Base-by-base conservation (phyloP, 1,140 invertebrate species). In the Scaptomyza graminum region DNA sequence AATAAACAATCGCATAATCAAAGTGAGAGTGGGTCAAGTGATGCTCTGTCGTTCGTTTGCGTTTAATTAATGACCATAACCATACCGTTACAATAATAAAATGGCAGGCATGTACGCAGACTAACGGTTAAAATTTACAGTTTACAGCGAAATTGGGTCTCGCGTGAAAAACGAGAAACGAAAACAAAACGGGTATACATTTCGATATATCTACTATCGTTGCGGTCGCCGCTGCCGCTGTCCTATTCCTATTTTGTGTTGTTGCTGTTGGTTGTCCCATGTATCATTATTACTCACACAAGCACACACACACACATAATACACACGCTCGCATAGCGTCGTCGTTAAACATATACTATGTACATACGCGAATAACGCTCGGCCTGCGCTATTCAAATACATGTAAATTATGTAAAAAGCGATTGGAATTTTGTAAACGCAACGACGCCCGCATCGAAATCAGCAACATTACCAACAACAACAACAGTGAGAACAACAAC, bases 321-420 rank as follows among this genome's bases (percentile, higher is more conserved):
- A 68, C 46, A 75, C n/a, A 54, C 28, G 28, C 67, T 50, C 43
- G 18, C 52, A 59, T 49, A 9, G n/a, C 31, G n/a, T n/a, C n/a
- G n/a, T n/a, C n/a, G 31, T 9, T 8, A 44, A 22, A 51, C 63
- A 65, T 39, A 47, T 31, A 43, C 31, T 39, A 57, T 39, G 25
- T 34, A 18, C 59, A 63, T 41, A 55, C 12, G 37, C 59, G 54
- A 43, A 51, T 43, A 51, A 59, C 52, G 44, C 46, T 56, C 72
- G 77, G 69, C 66, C 63, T 51, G 59, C 62, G 74, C 56, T 54
- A 63, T 70, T 82, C 63, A 68, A 61, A 76, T 80, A 71, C 77
- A 85, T 87, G 82, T 79, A 88, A 79, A 87, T 88, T 79, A 76
- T 87, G 79, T 81, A 74, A 82, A 88, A 64, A 51, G 69, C 61